These are phyloP conservation scores for Netelia inedita DNA, from an alignment of 2,888 invertebrate genomes.

Conservation along the genomic window DNA sequence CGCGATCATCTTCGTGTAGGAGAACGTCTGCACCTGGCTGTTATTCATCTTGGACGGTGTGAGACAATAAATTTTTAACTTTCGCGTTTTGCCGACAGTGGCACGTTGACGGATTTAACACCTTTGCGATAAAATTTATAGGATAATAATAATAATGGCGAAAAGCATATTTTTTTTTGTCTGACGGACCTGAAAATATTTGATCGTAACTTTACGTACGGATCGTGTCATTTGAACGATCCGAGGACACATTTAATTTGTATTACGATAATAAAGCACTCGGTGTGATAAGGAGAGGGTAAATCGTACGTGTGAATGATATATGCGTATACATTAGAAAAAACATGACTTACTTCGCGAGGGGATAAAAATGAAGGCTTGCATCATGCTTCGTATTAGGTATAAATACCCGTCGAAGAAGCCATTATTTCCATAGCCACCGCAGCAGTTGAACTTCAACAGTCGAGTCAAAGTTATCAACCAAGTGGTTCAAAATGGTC, in stretches of 20 bases:
- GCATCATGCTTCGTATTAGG: slow-evolving; percentile 5
- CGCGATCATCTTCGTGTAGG: too few relatives aligned
- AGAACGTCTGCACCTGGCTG: too few relatives aligned
- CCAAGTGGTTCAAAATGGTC: slow-evolving; percentile 33
- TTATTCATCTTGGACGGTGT: too few relatives aligned
- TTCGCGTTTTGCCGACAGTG: too few relatives aligned
- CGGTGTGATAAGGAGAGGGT: slow-evolving; percentile 16
- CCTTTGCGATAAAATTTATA: neutral
- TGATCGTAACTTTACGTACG: neutral
- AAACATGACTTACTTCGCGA: neutral
- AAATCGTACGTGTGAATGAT: neutral
- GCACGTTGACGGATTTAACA: neutral
- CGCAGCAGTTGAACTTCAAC: slow-evolving; percentile 18
- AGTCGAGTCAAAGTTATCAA: slow-evolving; percentile 1
- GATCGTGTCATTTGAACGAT: neutral
- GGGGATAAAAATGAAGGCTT: slow-evolving; percentile 5
- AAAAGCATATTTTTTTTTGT: neutral
- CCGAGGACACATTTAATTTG: slow-evolving; percentile 8
- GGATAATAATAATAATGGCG: neutral
- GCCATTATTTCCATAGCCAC: slow-evolving; percentile 30
- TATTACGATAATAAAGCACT: slow-evolving; percentile 11
- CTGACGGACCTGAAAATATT: neutral
- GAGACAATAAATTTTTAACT: too few relatives aligned
- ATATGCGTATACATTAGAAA: neutral
- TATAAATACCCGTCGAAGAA: slow-evolving; percentile 55